These are phyloP conservation scores for Ciona savignyi DNA, from an alignment of 23 tunicate species.

Conservation along the genomic window DNA sequence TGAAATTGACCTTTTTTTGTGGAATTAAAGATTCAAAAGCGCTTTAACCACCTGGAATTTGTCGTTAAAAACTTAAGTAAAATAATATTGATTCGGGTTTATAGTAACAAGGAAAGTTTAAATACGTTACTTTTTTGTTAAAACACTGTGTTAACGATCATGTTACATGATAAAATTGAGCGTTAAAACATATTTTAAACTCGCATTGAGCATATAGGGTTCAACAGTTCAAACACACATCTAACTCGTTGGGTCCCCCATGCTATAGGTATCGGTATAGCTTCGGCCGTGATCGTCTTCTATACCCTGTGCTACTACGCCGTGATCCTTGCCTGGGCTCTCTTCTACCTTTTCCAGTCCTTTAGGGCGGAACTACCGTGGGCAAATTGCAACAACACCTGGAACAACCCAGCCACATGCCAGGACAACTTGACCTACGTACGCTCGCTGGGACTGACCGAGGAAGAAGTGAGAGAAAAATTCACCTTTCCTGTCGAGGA, in stretches of 20 bases:
- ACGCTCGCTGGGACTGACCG: constrained; percentile 39
- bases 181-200: too few species aligned
- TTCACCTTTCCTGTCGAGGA: constrained; percentile 82
- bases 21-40: too few species aligned
- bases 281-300: constrained; percentile 83
- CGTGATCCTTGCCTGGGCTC: constrained; percentile 94
- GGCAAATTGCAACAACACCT: constrained; percentile 65
- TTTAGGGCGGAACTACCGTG: constrained; percentile 82
- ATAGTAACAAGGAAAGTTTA: too few species aligned
- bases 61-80: too few species aligned
- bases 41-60: too few species aligned
- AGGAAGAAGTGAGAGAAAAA: constrained; percentile 30
- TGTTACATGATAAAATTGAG: too few species aligned
- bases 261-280: constrained; percentile 74
- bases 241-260: not conserved
- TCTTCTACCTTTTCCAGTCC: constrained; percentile 95
- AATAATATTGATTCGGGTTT: too few species aligned
- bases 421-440: constrained; percentile 59
- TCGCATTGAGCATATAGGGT: too few species aligned
- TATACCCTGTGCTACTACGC: constrained; percentile 98
- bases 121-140: too few species aligned
- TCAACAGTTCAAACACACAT: not conserved
- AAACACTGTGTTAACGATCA: too few species aligned
- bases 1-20: too few species aligned
- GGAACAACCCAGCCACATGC: constrained; percentile 64